These are phyloP conservation scores for Myotis daubentonii DNA, from an alignment of 2,797 vertebrate genomes.

Conservation along the genomic window DNA sequence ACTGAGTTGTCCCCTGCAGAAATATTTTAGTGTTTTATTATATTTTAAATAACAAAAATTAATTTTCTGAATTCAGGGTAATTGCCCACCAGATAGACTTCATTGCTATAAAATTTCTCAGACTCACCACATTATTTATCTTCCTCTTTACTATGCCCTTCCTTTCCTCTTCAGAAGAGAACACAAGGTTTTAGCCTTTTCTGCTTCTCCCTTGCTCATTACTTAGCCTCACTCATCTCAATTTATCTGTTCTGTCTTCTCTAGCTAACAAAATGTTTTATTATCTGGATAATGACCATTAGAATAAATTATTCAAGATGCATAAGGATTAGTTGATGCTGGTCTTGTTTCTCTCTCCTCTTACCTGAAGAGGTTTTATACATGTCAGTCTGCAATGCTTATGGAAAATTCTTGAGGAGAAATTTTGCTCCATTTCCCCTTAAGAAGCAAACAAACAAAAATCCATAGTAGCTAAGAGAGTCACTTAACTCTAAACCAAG, in stretches of 20 bases:
- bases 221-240: neutral
- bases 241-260: neutral
- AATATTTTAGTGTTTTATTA: slow-evolving; percentile 12
- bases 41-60: slow-evolving; percentile 51
- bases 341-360: neutral
- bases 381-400: neutral
- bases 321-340: neutral
- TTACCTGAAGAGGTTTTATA: neutral
- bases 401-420: neutral
- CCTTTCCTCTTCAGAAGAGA: neutral
- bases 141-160: neutral
- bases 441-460: slow-evolving; percentile 21
- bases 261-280: neutral
- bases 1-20: neutral
- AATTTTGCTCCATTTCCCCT: neutral
- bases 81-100: neutral
- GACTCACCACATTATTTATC: neutral
- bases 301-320: neutral
- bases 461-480: neutral
- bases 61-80: slow-evolving; percentile 30
- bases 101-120: neutral
- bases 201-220: neutral
- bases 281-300: neutral
- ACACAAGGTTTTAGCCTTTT: neutral
- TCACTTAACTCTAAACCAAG: neutral